Evolutionary conservation across 2,113 vertebrate species (phyloP).

Genomic region (Aleadryas rufinucha): DNA sequence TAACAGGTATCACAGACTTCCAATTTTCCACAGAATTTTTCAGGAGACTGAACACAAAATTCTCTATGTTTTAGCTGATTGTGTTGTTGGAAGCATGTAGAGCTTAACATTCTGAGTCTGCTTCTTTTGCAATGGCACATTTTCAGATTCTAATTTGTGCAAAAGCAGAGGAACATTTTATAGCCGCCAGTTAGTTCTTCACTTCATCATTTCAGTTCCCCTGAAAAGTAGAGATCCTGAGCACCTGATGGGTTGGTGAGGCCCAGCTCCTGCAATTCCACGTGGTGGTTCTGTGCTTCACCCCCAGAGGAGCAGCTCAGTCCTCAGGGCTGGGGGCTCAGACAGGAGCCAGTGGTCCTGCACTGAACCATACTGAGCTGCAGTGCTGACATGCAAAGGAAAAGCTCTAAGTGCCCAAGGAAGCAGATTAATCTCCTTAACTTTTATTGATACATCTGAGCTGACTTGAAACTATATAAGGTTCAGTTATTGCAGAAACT

Average conservation of each 20-base stretch:
- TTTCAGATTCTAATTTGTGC: not conserved
- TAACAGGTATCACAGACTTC: not conserved
- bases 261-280: not conserved
- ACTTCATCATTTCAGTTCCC: not conserved
- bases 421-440: not conserved
- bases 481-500: not conserved
- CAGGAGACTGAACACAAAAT: not conserved
- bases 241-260: not conserved
- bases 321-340: not conserved
- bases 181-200: not conserved
- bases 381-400: not conserved
- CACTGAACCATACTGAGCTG: rapidly evolving
- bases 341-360: not conserved
- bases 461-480: rapidly evolving
- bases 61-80: not conserved
- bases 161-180: not conserved
- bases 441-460: not conserved
- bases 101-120: not conserved
- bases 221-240: not conserved
- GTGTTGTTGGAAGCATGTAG: rapidly evolving
- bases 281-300: rapidly evolving
- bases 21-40: not conserved
- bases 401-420: not conserved
- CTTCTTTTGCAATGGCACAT: not conserved
- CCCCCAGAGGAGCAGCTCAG: rapidly evolving